Conservation (phyloP, 2,888 invertebrate species). For the Deilephila elpenor region DNA sequence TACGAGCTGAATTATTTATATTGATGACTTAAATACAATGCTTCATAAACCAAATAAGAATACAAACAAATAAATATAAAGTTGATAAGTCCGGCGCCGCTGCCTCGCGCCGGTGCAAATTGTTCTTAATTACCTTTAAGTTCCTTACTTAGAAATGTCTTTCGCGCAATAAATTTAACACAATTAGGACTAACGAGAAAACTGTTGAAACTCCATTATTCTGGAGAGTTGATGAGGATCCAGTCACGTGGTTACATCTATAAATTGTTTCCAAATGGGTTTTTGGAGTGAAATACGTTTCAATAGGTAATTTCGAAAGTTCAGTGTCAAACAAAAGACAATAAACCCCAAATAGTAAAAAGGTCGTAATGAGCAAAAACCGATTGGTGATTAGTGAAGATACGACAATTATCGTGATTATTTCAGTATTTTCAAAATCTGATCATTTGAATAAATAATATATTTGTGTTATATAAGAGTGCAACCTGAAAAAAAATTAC, state of each 20-base stretch:
- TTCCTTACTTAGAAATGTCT: conserved; percentile 11
- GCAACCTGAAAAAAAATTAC: too few species aligned
- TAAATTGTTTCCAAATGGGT: conserved; percentile 4
- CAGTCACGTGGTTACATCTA: not conserved
- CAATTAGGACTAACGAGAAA: conserved; percentile 20
- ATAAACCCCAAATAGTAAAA: not conserved
- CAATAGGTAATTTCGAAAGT: not conserved
- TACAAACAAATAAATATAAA: too few species aligned
- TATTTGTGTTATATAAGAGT: too few species aligned
- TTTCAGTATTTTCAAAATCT: not conserved
- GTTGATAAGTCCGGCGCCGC: too few species aligned
- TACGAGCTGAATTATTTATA: too few species aligned
- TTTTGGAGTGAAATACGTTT: not conserved
- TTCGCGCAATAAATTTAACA: conserved; percentile 16
- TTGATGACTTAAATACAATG: too few species aligned
- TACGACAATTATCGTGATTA: not conserved
- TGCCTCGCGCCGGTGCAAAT: not conserved
- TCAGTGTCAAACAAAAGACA: not conserved
- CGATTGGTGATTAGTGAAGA: not conserved
- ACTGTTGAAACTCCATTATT: conserved; percentile 20
- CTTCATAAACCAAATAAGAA: too few species aligned
- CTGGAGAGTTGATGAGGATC: conserved; percentile 11
- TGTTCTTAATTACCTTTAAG: conserved; percentile 9
- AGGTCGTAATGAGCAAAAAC: not conserved
- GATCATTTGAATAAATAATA: too few species aligned